These are phyloP conservation scores for Actinostola sp. DNA, from an alignment of 92 coral and sea anemone genomes.

Conservation along the genomic window DNA sequence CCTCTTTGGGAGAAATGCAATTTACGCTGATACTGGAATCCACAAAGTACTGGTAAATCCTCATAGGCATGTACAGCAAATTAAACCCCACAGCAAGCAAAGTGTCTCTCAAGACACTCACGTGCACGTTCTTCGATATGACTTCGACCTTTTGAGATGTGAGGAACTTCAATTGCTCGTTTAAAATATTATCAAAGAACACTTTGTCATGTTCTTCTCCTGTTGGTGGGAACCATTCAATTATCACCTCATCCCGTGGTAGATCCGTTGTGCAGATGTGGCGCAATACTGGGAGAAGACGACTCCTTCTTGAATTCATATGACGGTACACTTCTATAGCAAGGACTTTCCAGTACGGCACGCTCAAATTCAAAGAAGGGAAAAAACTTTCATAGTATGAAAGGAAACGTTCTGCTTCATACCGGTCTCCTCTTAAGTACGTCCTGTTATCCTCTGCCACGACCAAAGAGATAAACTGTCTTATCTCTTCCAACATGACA, in stretches of 20 bases:
- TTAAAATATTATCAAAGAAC: conserved; percentile 34
- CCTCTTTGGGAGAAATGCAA: conserved; percentile 32
- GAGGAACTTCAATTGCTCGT: too few relatives aligned
- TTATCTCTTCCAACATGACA: conserved; percentile 47
- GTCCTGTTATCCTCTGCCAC: conserved; percentile 22
- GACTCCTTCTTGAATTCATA: conserved; percentile 19
- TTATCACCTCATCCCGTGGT: not conserved
- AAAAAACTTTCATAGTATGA: not conserved
- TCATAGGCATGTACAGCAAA: conserved; percentile 51
- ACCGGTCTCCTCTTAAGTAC: not conserved
- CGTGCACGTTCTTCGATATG: too few relatives aligned
- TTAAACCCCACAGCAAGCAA: conserved; percentile 68
- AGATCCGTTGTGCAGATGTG: not conserved
- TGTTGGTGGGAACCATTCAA: conserved; percentile 53
- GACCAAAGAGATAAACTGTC: conserved; percentile 27
- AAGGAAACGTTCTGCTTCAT: not conserved
- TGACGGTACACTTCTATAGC: conserved; percentile 30
- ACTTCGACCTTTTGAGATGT: too few relatives aligned
- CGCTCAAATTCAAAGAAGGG: conserved; percentile 23
- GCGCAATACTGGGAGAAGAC: conserved; percentile 68
- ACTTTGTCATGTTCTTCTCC: conserved; percentile 32
- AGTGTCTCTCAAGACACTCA: conserved; percentile 9
- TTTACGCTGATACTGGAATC: conserved; percentile 32
- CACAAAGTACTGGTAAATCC: conserved; percentile 25
- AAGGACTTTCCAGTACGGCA: conserved; percentile 19